A percentile compares a stretch with the other conserved stretches of the same genome.
Conservation (phyloP, 2,113 vertebrate genomes). For the Arenaria interpres region DNA sequence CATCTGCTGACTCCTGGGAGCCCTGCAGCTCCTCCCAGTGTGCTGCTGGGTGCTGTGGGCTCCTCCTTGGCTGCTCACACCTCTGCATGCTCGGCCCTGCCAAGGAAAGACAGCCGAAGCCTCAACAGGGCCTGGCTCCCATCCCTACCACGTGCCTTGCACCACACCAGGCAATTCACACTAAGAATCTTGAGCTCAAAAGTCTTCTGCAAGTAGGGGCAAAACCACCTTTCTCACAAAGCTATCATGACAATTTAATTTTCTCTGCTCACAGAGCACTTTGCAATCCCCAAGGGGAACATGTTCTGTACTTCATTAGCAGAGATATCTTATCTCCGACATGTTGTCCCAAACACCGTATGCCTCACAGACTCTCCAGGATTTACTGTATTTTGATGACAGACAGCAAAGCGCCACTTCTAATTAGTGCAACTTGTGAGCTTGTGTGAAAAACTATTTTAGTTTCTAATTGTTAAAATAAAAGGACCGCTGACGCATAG, state of each 20-base stretch:
- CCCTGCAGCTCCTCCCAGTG: background rate
- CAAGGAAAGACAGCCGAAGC: background rate
- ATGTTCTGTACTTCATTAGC: background rate
- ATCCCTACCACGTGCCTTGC: fast-evolving
- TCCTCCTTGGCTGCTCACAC: background rate
- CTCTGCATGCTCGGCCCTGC: fast-evolving
- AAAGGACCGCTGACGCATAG: background rate
- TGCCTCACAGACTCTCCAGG: background rate
- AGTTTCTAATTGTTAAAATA: background rate
- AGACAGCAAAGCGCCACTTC: background rate
- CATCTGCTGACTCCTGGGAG: background rate
- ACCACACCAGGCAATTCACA: background rate
- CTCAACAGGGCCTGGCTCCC: background rate
- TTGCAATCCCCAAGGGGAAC: background rate
- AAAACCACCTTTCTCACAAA: background rate
- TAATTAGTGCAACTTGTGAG: background rate
- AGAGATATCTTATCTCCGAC: background rate
- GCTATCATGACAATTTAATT: background rate
- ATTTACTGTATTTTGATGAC: background rate
- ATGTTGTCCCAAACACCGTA: background rate
- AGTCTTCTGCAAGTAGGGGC: background rate
- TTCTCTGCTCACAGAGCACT: background rate
- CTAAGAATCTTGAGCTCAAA: background rate
- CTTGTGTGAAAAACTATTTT: background rate
- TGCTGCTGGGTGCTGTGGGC: background rate